phyloP scores from a whole-genome alignment of 2,113 vertebrate genomes.

The Ranitomeya variabilis region DNA sequence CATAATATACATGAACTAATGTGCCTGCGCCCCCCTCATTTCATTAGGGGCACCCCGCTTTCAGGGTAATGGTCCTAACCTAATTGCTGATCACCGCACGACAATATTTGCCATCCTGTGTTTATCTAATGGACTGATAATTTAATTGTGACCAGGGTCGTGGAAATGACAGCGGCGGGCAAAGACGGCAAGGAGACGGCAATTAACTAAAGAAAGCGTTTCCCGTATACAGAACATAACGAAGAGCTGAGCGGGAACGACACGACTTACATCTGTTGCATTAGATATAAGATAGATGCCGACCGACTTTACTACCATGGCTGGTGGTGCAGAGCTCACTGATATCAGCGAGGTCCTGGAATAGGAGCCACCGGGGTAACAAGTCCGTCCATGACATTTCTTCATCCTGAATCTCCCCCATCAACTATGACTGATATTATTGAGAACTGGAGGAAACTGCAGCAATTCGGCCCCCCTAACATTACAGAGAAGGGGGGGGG shows the following conservation, averaged over 20 bases:
- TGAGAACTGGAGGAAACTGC: no score
- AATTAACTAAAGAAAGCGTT: neutral
- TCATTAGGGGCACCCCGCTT: constrained; percentile 12
- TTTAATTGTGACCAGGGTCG: constrained; percentile 3
- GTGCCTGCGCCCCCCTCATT: constrained; percentile 11
- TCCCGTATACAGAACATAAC: neutral
- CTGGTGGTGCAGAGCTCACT: no score
- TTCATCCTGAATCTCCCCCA: no score
- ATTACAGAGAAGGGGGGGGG: no score
- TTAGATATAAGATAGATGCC: neutral
- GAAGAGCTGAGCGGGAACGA: neutral
- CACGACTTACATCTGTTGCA: neutral
- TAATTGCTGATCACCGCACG: constrained; percentile 33
- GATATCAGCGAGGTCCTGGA: no score
- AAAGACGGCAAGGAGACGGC: neutral
- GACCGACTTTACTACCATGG: no score
- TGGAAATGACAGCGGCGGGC: neutral
- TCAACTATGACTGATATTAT: no score
- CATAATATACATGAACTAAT: neutral
- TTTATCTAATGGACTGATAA: constrained; percentile 55
- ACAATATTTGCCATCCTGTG: constrained; percentile 42
- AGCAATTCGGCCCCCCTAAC: no score
- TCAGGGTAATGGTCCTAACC: constrained; percentile 32
- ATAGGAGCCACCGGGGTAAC: no score
- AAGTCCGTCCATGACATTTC: no score